Conservation (phyloP, 2,888 invertebrate species). For the Cyrtodaria siliqua region DNA sequence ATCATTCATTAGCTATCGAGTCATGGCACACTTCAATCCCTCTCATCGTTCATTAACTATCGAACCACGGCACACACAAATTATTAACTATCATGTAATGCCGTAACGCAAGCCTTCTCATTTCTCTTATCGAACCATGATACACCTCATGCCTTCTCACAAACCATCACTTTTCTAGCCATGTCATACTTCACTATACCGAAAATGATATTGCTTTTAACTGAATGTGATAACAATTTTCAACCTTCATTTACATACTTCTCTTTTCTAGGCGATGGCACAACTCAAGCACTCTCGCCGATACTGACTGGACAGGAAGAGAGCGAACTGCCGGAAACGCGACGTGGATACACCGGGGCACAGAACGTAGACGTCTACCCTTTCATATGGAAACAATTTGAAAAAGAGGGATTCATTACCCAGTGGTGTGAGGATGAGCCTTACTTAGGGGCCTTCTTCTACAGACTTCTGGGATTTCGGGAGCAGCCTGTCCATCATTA, state of each 20-base stretch:
- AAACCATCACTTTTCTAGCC: no score
- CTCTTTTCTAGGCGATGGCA: slow-evolving; percentile 85
- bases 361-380: slow-evolving; percentile 89
- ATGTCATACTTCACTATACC: no score
- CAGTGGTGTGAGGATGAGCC: slow-evolving; percentile 96
- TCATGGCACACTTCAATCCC: no score
- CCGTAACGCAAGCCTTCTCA: no score
- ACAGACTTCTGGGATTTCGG: slow-evolving; percentile 94
- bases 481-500: slow-evolving; percentile 96
- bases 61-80: no score
- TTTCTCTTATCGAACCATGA: no score
- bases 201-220: no score
- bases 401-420: slow-evolving; percentile 87
- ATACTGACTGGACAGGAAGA: slow-evolving; percentile 93
- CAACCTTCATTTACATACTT: neutral
- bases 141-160: no score
- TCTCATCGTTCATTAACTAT: no score
- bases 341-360: slow-evolving; percentile 89
- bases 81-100: no score
- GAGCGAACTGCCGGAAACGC: slow-evolving; percentile 94
- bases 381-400: slow-evolving; percentile 94
- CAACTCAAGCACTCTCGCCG: slow-evolving; percentile 91
- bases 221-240: no score
- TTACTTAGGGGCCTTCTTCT: slow-evolving; percentile 94
- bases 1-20: no score